Base-by-base conservation (phyloP, 2,113 vertebrate species). In the Todiramphus saurophagus region DNA sequence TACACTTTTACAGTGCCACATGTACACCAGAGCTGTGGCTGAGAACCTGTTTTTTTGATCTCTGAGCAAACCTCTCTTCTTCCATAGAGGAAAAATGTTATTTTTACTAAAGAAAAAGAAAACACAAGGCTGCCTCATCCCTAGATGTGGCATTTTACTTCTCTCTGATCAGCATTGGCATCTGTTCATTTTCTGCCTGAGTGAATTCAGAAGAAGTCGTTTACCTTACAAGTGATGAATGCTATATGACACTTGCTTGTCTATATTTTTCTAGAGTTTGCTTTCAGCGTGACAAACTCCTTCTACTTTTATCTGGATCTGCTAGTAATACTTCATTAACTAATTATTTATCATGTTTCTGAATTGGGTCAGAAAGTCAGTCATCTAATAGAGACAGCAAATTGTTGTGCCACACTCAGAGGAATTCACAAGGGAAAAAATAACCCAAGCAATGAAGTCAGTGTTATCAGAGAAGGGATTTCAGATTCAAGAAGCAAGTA, bases 181-280 rank as follows among this genome's bases (percentile, higher is more conserved):
- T 98, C 98, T 99, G 98, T 98, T 99, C 98, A 98, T 99, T 99
- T 99, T 99, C 98, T 98, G 98, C 98, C 96, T 97, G 98, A 98
- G 94, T 97, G 97, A 98, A 92, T 98, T 96, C 97, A 95, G 94
- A 98, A 97, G 93, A 97, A 97, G 97, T 97, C 94, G 90, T 98
- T 98, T 98, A 98, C 98, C 98, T 98, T 97, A 93, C 81, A 77
- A 93, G 93, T 98, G 98, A 98, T 98, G 98, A 98, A 98, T 98
- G 96, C 96, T 96, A 67, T 93, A 88, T 91, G 97, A 97, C 92
- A 68, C 96, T 83, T 93, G 86, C 89, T 96, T 97, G 84, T 98
- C 96, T 98, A 27, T 94, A 67, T 97, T 93, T 94, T 84, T 60
- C 90, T 88, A 84, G 53, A 84, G 21, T 97, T 98, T 98, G 94